Conservation (phyloP, 2,113 vertebrate genomes). For the Tachysurus vachellii region DNA sequence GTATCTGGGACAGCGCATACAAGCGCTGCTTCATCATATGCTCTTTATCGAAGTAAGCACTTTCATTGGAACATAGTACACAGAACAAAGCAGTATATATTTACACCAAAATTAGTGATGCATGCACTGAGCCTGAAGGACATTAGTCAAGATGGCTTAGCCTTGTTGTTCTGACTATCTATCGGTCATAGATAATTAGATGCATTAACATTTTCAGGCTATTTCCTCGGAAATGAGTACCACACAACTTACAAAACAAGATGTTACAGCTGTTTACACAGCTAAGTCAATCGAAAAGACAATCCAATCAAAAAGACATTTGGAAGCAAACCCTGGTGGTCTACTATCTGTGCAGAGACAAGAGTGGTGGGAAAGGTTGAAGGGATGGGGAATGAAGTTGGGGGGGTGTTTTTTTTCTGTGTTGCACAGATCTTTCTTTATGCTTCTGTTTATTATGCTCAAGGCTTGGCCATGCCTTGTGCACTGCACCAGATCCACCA, state of each 20-base stretch:
- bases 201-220: slow-evolving; percentile 5
- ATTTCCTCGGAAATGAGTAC: slow-evolving; percentile 2
- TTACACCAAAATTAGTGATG: slow-evolving; percentile 7
- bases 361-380: slow-evolving; percentile 37
- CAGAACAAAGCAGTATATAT: slow-evolving; percentile 1
- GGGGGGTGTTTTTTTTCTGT: slow-evolving; percentile 67
- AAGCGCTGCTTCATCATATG: not conserved
- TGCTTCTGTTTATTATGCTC: slow-evolving; percentile 99
- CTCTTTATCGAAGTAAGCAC: not conserved
- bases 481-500: slow-evolving; percentile 88
- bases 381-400: slow-evolving; percentile 16
- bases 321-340: slow-evolving; percentile 28
- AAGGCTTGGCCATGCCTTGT: slow-evolving; percentile 89
- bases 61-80: not conserved
- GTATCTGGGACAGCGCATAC: not conserved
- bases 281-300: slow-evolving; percentile 24
- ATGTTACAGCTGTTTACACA: slow-evolving; percentile 24
- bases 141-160: not conserved
- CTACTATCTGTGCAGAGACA: slow-evolving; percentile 35
- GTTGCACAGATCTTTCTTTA: slow-evolving; percentile 97
- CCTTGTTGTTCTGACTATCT: not conserved
- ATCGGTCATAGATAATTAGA: slow-evolving; percentile 17
- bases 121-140: slow-evolving; percentile 13
- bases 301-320: slow-evolving; percentile 37
- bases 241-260: slow-evolving; percentile 3